These are phyloP conservation scores for Notarius quadriscutis DNA, from an alignment of 2,113 vertebrate species.

Conservation along the genomic window DNA sequence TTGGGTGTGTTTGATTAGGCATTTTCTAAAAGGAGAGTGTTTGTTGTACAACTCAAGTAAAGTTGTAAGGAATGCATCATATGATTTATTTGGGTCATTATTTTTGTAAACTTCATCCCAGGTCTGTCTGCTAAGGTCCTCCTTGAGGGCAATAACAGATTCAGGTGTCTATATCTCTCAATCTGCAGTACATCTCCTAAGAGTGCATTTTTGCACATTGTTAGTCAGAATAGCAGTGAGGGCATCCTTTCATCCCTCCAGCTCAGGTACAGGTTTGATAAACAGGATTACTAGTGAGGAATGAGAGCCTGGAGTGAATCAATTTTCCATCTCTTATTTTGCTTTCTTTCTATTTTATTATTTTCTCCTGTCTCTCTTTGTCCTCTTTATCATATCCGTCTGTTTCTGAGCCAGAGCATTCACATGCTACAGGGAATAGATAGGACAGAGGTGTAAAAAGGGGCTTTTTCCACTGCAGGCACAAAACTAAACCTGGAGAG, in stretches of 20 bases:
- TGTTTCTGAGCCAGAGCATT: slow-evolving; percentile 1
- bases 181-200: background rate
- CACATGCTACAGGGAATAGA: slow-evolving; percentile 31
- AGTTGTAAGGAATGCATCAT: too few relatives aligned
- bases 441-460: slow-evolving; percentile 21
- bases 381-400: background rate
- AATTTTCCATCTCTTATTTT: slow-evolving; percentile 29
- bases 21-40: too few relatives aligned
- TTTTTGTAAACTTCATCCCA: too few relatives aligned
- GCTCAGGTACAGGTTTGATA: slow-evolving; percentile 53
- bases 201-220: slow-evolving; percentile 8
- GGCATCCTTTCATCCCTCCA: background rate
- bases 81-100: too few relatives aligned
- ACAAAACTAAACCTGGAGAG: slow-evolving; percentile 17
- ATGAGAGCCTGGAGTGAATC: slow-evolving; percentile 51
- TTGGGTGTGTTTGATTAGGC: too few relatives aligned
- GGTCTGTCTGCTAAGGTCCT: too few relatives aligned
- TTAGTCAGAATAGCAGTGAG: background rate
- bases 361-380: slow-evolving; percentile 10
- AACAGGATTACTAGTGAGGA: slow-evolving; percentile 49
- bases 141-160: too few relatives aligned
- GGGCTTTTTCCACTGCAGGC: slow-evolving; percentile 21
- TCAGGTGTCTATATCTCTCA: background rate
- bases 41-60: too few relatives aligned
- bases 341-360: background rate